Conservation (phyloP, 2,797 vertebrate genomes). For the Myotis planiceps region DNA sequence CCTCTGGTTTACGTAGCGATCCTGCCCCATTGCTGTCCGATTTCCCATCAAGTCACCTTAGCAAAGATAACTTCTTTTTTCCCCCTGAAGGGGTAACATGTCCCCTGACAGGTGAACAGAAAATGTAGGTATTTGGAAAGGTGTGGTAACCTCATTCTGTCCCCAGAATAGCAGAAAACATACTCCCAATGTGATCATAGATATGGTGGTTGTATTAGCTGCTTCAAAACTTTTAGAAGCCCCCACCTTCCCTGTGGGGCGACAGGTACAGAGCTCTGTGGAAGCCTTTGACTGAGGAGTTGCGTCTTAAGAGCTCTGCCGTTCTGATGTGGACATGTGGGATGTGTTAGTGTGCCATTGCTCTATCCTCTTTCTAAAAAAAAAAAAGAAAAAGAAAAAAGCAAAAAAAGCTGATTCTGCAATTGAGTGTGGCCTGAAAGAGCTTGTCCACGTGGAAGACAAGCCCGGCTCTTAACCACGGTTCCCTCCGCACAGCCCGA, state of each 20-base stretch:
- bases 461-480: constrained; percentile 27
- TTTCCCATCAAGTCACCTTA: neutral
- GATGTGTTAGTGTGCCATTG: neutral
- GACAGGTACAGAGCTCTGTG: neutral
- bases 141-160: neutral
- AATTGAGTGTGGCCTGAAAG: constrained; percentile 61
- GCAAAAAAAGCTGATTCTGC: constrained; percentile 61
- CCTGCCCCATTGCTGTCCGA: neutral
- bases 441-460: constrained; percentile 60
- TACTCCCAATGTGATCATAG: neutral
- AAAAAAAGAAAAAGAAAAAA: neutral
- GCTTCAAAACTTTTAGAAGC: neutral
- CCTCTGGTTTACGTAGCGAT: too few species aligned
- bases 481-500: constrained; percentile 20
- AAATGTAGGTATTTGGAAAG: neutral
- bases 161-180: neutral
- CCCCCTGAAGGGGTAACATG: neutral
- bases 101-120: neutral
- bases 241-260: neutral
- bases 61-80: neutral
- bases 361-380: neutral
- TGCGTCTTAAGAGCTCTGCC: neutral
- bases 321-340: neutral
- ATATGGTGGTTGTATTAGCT: neutral
- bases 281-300: neutral